Conservation (phyloP, 2,113 vertebrate genomes). For the Nothobranchius furzeri region DNA sequence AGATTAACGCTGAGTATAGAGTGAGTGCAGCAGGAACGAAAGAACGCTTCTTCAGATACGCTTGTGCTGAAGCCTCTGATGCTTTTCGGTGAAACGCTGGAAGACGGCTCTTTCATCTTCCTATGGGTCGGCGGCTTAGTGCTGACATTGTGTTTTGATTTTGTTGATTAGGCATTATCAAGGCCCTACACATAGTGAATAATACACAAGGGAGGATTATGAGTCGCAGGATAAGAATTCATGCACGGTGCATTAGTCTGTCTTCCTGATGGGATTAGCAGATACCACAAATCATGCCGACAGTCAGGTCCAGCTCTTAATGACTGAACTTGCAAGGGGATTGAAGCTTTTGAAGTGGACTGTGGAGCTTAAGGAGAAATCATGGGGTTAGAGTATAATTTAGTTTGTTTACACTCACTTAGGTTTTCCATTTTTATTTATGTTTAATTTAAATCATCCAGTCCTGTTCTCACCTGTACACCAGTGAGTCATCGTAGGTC, state of each 20-base stretch:
- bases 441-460: no score
- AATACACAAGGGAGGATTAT: slow-evolving; percentile 53
- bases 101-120: slow-evolving; percentile 60
- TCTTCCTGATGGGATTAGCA: slow-evolving; percentile 46
- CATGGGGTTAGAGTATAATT: slow-evolving; percentile 1
- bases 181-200: slow-evolving; percentile 53
- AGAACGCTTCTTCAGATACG: slow-evolving; percentile 39
- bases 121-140: slow-evolving; percentile 45
- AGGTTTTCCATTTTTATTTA: background rate
- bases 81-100: slow-evolving; percentile 48
- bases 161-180: slow-evolving; percentile 72
- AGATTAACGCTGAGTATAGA: slow-evolving; percentile 37
- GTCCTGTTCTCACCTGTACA: slow-evolving; percentile 89
- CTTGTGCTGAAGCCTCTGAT: slow-evolving; percentile 37
- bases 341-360: slow-evolving; percentile 19
- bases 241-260: slow-evolving; percentile 51
- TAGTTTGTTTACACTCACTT: background rate
- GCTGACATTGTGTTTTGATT: slow-evolving; percentile 67
- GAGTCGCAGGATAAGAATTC: slow-evolving; percentile 52
- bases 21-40: slow-evolving; percentile 45
- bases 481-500: slow-evolving; percentile 95
- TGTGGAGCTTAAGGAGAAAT: slow-evolving; percentile 21
- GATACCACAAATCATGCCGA: slow-evolving; percentile 31
- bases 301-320: slow-evolving; percentile 40
- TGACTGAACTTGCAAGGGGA: slow-evolving; percentile 24